These are phyloP conservation scores for Gopherus evgoodei DNA, from an alignment of 2,113 vertebrate genomes.

Conservation along the genomic window DNA sequence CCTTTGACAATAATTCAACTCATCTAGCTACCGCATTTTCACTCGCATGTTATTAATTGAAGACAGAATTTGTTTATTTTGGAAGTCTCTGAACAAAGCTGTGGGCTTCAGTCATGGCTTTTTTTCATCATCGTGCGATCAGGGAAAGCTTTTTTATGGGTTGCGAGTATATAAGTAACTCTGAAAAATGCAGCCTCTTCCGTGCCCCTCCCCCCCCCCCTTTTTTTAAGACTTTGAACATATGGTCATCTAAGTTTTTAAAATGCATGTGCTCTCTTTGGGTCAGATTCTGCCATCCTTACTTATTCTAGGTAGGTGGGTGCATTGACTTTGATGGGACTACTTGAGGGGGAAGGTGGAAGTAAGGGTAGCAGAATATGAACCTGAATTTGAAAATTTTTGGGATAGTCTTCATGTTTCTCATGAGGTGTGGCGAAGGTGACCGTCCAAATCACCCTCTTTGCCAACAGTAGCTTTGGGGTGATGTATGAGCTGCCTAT, in stretches of 20 bases:
- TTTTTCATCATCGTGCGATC: neutral
- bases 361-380: neutral
- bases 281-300: neutral
- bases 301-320: neutral
- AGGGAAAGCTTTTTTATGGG: neutral
- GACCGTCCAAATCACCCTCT: neutral
- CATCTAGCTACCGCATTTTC: constrained; percentile 27
- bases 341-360: neutral
- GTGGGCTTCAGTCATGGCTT: neutral
- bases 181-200: neutral
- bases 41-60: neutral
- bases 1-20: neutral
- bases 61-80: constrained; percentile 42
- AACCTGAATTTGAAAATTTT: neutral
- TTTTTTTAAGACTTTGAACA: neutral
- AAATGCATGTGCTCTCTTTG: neutral
- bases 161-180: neutral
- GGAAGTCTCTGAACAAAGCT: neutral
- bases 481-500: neutral
- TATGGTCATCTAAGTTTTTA: neutral
- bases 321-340: neutral
- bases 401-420: neutral
- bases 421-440: neutral
- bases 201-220: rapidly evolving
- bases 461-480: neutral